Evolutionary conservation across 2,113 vertebrate species (phyloP), one percentile per base, ranked within the genome.

Genomic region (Merops nubicus): DNA sequence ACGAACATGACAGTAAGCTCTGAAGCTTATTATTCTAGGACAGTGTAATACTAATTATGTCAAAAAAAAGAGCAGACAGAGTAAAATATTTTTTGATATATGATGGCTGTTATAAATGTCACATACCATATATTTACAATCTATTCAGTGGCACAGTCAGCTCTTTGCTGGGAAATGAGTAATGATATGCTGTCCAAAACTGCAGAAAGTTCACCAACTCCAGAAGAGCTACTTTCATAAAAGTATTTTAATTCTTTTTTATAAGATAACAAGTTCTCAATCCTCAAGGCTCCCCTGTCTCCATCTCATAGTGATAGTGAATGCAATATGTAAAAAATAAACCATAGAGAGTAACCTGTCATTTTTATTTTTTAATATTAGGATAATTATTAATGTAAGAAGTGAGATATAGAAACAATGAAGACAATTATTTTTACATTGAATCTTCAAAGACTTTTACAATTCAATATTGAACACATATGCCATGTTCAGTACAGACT

Each of bases 41-140:
- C 73, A 96, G 76, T 95, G 96, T 97, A 97, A 96, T 88, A 96
- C 93, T 98, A 97, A 98, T 97, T 97, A 96, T 92, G 97, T 95
- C 79, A 79, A 95, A 97, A 97, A 97, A 97, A 97, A 85, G 80
- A 98, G 93, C 94, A 97, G 97, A 97, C 93, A 92, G 90, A 84
- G 81, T 94, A 88, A 97, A 97, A 97, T 93, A 93, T 90, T 87
- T 96, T 97, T 94, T 96, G 96, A 96, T 97, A 95, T 91, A 93
- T 11, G 72, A 75, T 75, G 96, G 85, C 88, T 97, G 85, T 87
- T 97, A 93, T 86, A 97, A 96, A 97, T 97, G 95, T 89, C 95
- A 95, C 87, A 68, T 93, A 96, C 68, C 38, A 64, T 88, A 89
- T 91, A 95, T 93, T 97, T 96, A 96, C 84, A 95, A 83, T 48